Conservation (phyloP, 2,888 invertebrate species). For the Platycnemis pennipes region DNA sequence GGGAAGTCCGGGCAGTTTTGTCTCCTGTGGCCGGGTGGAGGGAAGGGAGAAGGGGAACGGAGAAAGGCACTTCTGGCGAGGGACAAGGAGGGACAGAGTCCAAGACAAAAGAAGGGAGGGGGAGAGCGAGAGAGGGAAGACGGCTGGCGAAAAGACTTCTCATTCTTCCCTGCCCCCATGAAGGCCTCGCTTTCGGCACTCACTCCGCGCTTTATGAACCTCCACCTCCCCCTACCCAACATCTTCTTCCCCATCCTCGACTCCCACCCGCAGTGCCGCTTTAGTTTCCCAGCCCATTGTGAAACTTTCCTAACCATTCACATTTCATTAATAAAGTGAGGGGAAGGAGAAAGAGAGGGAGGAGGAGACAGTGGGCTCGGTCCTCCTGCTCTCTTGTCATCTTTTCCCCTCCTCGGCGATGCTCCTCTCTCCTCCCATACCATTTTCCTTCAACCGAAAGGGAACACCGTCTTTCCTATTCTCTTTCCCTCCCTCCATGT, state of each 20-base stretch:
- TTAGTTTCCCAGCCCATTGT: constrained; percentile 34
- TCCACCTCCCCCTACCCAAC: neutral
- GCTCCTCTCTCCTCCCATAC: neutral
- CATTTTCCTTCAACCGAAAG: neutral
- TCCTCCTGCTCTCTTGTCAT: neutral
- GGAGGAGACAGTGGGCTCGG: neutral
- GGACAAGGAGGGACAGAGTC: neutral
- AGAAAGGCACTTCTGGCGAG: constrained; percentile 6
- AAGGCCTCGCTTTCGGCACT: neutral
- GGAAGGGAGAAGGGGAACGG: neutral
- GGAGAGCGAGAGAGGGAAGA: constrained; percentile 3
- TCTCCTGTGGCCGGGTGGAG: neutral
- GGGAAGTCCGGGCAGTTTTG: neutral
- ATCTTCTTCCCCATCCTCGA: no score
- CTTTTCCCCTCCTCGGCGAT: constrained; percentile 11
- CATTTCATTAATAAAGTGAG: constrained; percentile 50
- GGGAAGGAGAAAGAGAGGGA: neutral
- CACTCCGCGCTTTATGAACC: neutral
- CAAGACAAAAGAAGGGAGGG: neutral
- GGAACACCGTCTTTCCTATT: neutral
- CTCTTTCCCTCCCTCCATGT: neutral
- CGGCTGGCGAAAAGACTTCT: neutral
- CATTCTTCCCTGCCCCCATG: neutral
- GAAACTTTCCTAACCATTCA: constrained; percentile 31
- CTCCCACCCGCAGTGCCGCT: neutral